Evolutionary conservation across 2,113 vertebrate species (phyloP), one percentile per base, ranked within the genome.

Genomic region (Trematomus loennbergii): DNA sequence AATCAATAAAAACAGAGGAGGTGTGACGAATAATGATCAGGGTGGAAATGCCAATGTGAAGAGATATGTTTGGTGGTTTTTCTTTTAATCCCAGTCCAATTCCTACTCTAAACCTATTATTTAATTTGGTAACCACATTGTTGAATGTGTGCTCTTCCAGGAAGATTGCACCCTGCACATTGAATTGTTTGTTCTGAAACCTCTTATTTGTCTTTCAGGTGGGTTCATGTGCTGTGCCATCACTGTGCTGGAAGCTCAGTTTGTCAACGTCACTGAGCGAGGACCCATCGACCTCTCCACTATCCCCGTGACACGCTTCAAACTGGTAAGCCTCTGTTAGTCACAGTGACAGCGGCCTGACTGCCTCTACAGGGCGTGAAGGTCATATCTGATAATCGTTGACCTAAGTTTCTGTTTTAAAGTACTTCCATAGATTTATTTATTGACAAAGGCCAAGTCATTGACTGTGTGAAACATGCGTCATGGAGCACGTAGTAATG

Each of bases 171-270:
- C 17, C 12, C 45, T 53, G 57, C 17, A 48, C 64, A 9, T 68
- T 45, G 62, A 70, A 62, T 72, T 65, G 45, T 89, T 89, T 86
- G 54, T 59, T 59, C 78, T 49, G 13, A 81, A 11, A 75, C 2
- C 58, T 48, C 0, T 1, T 88, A 71, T 91, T 83, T 89, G 72
- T 22, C 33, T 70, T 76, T 79, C 71, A 99, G 98, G 87, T 99
- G 98, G 98, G 98, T 99, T 76, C 98, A 99, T 10, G 98, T 99
- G 9, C 94, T 98, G 64, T 93, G 98, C 98, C 25, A 96, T 99
- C 78, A 97, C 96, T 13, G 97, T 99, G 72, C 91, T 97, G 88
- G 98, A 99, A 89, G 97, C 98, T 53, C 97, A 97, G 71, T 99
- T 99, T 88, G 96, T 99, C 88, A 97, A 97, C 92, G 95, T 99